A percentile compares a stretch with the other conserved stretches of the same genome.
phyloP scores from a whole-genome alignment of 2,888 invertebrate genomes.

The Dasypogon diadema region DNA sequence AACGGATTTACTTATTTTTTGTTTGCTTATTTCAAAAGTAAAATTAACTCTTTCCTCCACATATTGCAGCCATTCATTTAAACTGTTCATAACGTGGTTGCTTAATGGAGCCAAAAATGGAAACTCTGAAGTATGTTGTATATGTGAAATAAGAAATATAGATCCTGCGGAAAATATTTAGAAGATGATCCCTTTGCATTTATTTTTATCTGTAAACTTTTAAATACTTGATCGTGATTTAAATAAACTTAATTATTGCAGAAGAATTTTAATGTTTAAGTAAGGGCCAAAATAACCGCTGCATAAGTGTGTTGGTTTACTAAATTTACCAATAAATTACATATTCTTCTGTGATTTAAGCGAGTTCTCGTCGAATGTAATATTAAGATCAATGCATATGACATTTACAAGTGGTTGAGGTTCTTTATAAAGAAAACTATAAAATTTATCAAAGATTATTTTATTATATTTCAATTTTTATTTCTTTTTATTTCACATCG shows the following conservation, averaged over 20 bases:
- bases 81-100: too few relatives aligned
- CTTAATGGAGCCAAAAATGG: too few relatives aligned
- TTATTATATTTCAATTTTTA: slow-evolving; percentile 59
- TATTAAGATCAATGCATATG: slow-evolving; percentile 53
- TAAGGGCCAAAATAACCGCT: background rate
- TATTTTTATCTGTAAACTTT: too few relatives aligned
- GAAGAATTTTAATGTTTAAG: background rate
- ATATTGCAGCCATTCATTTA: too few relatives aligned
- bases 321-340: background rate
- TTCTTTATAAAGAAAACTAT: slow-evolving; percentile 62
- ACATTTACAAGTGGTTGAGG: slow-evolving; percentile 68
- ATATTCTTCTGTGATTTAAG: background rate
- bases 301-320: background rate
- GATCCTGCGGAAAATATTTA: too few relatives aligned
- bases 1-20: too few relatives aligned
- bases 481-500: slow-evolving; percentile 59
- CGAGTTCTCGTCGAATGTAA: slow-evolving; percentile 27
- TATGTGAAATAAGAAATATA: too few relatives aligned
- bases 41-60: too few relatives aligned
- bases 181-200: too few relatives aligned
- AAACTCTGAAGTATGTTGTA: too few relatives aligned
- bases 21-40: too few relatives aligned
- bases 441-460: slow-evolving; percentile 21
- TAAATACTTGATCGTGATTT: too few relatives aligned
- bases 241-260: background rate